Evolutionary conservation across 53 echinoderm and acorn worm genomes (phyloP).

Genomic region (Holothuria scabra): DNA sequence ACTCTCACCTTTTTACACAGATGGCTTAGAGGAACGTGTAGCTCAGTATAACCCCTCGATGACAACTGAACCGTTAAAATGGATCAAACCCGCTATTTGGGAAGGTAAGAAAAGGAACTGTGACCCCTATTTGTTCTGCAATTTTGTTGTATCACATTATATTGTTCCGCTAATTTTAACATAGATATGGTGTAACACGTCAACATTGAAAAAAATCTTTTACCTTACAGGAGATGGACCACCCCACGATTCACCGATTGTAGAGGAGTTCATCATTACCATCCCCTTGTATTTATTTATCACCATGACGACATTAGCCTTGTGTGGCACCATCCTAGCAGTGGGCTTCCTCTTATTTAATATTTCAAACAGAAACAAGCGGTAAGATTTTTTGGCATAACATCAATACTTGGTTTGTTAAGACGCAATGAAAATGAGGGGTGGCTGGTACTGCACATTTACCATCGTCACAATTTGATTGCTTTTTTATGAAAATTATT

Average conservation of each 20-base stretch:
- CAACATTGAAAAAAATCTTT: neutral
- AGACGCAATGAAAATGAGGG: too few relatives aligned
- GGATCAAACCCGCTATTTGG: slow-evolving; percentile 5
- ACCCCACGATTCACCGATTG: slow-evolving; percentile 76
- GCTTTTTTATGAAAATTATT: too few relatives aligned
- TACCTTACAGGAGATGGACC: slow-evolving; percentile 74
- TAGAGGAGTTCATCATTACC: slow-evolving; percentile 50
- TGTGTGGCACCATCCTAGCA: slow-evolving; percentile 65
- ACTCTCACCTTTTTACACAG: neutral
- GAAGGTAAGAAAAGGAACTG: neutral
- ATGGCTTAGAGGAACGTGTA: neutral
- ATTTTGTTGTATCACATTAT: too few relatives aligned
- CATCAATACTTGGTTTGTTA: too few relatives aligned
- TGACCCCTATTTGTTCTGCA: too few relatives aligned
- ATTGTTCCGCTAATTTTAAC: too few relatives aligned
- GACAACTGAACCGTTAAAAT: neutral
- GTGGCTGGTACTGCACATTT: too few relatives aligned
- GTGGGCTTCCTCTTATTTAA: slow-evolving; percentile 79
- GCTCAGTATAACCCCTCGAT: neutral
- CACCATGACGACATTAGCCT: slow-evolving; percentile 63
- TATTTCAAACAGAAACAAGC: slow-evolving; percentile 69
- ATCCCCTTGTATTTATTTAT: slow-evolving; percentile 70
- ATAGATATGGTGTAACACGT: neutral
- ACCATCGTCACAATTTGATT: too few relatives aligned
- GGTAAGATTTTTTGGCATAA: slow-evolving; percentile 32